Evolutionary conservation across 1,140 invertebrate genomes (phyloP).

Genomic region (Drosophila santomea): DNA sequence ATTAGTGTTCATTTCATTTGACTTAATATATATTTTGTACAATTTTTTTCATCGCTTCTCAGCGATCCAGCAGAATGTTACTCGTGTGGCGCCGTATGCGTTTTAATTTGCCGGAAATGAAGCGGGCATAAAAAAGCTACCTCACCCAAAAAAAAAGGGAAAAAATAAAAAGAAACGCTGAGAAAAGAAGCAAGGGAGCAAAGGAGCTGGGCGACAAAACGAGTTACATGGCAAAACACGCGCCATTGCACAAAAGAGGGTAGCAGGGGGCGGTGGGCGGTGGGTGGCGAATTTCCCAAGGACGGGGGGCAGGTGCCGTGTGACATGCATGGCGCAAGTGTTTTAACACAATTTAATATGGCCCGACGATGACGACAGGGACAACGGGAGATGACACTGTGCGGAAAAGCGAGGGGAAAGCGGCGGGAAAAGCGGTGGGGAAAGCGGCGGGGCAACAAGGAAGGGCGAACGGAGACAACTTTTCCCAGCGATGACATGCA

Average conservation of each 20-base stretch:
- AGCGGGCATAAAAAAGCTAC: slow-evolving; percentile 47
- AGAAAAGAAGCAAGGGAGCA: background rate
- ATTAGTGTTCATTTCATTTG: slow-evolving; percentile 35
- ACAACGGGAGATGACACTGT: slow-evolving; percentile 45
- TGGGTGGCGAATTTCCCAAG: background rate
- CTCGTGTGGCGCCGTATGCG: slow-evolving; percentile 34
- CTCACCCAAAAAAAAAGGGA: slow-evolving; percentile 14
- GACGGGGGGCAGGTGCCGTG: slow-evolving; percentile 20
- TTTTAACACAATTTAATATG: slow-evolving; percentile 82
- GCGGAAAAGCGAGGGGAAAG: slow-evolving; percentile 3
- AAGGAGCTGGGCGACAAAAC: slow-evolving; percentile 35
- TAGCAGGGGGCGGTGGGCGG: background rate
- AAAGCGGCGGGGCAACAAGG: slow-evolving; percentile 1
- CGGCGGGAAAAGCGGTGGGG: background rate
- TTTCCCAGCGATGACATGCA: slow-evolving; percentile 69
- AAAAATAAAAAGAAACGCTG: slow-evolving; percentile 1
- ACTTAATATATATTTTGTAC: background rate
- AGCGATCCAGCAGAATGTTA: slow-evolving; percentile 12
- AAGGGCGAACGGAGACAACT: slow-evolving; percentile 55
- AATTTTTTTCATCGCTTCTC: background rate
- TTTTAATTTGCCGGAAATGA: slow-evolving; percentile 76
- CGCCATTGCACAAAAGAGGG: slow-evolving; percentile 55
- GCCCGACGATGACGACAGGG: slow-evolving; percentile 59
- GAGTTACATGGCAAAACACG: slow-evolving; percentile 66
- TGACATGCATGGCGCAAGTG: slow-evolving; percentile 74